Evolutionary conservation across 2,888 invertebrate species (phyloP), one percentile per base, ranked within the genome.

Genomic region (Allophyes oxyacanthae): DNA sequence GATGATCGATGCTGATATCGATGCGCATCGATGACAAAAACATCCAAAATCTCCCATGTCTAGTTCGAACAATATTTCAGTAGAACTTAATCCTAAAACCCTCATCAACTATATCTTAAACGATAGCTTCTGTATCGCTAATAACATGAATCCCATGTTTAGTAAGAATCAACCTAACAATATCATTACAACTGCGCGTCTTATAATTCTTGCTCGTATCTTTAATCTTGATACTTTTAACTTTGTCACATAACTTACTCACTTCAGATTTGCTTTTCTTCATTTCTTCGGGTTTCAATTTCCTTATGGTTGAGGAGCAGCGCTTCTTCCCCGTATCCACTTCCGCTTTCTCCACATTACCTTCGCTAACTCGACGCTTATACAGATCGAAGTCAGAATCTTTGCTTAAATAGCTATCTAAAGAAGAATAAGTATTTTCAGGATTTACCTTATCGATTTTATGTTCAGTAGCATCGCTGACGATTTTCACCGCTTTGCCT

Each of bases 131-230:
- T 11, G 96, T 96, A 79, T 97, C 97, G 76, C 97, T 97, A 41
- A 97, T 96, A 46, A 97, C 96, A 86, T 96, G 96, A 72, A 97
- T 97, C 1, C 97, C 97, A 80, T 97, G 97, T 83, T 97, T 96
- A 1, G 96, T 96, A 71, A 97, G 92, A 77, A 97, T 96, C 89
- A 97, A 95, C 79, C 96, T 95, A 7, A 97, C 96, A 37, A 96
- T 95, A 75, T 95, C 95, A 43, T 94, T 94, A 71, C 94, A 94
- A 71, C 92, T 94, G 9, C 94, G 80, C 4, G 94, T 94, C 64
- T 90, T 91, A 67, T 89, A 94, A 38, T 87, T 90, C 69, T 68
- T 87, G 13, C 83, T 77, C 6, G 84, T 82, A 15, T 93, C 93
- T 46, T 91, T 92, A 34, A 94, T 33, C 53, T 92, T 93, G 0